Percentiles rank a stretch among this genome's conserved stretches.
phyloP scores from a whole-genome alignment of 1,140 invertebrate species.

The Cydia splendana region DNA sequence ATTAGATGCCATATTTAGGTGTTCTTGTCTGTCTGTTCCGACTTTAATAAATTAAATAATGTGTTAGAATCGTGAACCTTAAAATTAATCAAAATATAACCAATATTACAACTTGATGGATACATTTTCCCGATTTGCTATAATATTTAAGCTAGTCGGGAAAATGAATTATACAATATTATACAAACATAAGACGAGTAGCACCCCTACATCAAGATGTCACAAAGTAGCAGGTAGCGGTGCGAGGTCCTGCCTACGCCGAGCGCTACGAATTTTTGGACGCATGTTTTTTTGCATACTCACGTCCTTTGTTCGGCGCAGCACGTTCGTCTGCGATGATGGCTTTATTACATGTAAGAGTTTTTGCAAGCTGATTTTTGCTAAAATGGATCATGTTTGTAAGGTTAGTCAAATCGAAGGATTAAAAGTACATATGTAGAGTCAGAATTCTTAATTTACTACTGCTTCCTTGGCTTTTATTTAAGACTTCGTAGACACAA shows the following conservation, averaged over 20 bases:
- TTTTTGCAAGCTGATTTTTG: neutral
- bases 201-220: constrained; percentile 71
- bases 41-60: too few species aligned
- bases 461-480: too few species aligned
- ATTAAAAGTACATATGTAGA: too few species aligned
- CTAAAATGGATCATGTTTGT: neutral
- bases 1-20: too few species aligned
- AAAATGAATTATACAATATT: too few species aligned
- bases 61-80: too few species aligned
- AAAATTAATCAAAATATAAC: too few species aligned
- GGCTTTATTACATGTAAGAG: neutral
- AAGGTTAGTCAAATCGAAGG: too few species aligned
- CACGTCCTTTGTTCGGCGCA: constrained; percentile 44
- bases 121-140: neutral
- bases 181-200: constrained; percentile 34
- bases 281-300: constrained; percentile 59
- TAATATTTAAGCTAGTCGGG: neutral
- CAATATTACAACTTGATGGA: neutral
- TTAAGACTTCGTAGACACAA: too few species aligned
- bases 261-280: constrained; percentile 67
- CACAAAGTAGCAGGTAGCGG: constrained; percentile 75
- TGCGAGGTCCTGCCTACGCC: constrained; percentile 54
- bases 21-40: too few species aligned
- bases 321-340: constrained; percentile 2
- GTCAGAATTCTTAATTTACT: too few species aligned